phyloP scores from a whole-genome alignment of 2,113 vertebrate species.

The Patagioenas fasciata region DNA sequence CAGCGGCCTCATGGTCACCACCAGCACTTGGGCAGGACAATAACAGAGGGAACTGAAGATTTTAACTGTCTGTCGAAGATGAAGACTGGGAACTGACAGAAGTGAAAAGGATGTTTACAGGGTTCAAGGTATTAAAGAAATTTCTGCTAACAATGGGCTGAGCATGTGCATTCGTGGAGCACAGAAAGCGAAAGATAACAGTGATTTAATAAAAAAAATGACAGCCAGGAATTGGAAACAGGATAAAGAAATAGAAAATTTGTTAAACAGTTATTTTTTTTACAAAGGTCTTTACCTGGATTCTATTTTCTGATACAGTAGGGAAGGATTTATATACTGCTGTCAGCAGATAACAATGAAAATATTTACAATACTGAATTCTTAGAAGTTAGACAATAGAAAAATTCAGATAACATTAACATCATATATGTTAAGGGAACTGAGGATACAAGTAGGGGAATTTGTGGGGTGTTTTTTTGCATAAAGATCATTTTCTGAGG shows the following conservation, averaged over 20 bases:
- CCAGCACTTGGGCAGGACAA: not conserved
- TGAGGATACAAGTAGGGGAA: not conserved
- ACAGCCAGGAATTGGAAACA: not conserved
- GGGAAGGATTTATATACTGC: not conserved
- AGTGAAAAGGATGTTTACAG: not conserved
- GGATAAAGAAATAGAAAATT: slow-evolving; percentile 9
- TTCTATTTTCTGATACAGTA: not conserved
- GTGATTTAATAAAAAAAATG: not conserved
- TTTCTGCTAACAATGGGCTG: not conserved
- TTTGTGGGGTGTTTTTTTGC: not conserved
- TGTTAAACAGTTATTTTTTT: slow-evolving; percentile 12
- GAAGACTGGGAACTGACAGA: not conserved
- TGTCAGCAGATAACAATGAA: not conserved
- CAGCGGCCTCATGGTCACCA: not conserved
- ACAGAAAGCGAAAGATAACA: not conserved
- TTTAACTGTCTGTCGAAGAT: not conserved
- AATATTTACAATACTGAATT: not conserved
- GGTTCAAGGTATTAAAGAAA: not conserved
- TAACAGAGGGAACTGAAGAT: not conserved
- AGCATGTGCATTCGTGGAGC: not conserved
- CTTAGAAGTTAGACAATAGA: not conserved
- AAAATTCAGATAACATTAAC: not conserved
- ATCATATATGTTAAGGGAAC: not conserved
- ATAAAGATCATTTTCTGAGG: not conserved
- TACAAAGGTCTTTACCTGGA: not conserved